phyloP scores from a whole-genome alignment of 2,888 invertebrate genomes.

The Orthosia incerta region DNA sequence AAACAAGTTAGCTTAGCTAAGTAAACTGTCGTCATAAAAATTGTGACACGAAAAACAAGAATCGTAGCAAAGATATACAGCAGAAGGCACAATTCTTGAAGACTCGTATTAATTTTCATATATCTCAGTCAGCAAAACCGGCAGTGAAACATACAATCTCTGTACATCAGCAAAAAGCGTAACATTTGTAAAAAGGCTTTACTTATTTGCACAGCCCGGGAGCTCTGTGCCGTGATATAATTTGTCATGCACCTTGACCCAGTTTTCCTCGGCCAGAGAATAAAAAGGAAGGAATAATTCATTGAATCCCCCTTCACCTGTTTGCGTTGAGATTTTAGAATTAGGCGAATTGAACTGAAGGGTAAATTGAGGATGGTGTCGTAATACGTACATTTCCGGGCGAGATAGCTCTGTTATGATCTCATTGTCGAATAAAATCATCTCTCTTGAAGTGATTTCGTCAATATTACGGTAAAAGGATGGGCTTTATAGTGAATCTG shows the following conservation, averaged over 20 bases:
- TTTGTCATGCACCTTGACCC: constrained; percentile 84
- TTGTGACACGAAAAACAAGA: constrained; percentile 1
- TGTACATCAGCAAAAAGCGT: constrained; percentile 72
- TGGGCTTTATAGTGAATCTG: constrained; percentile 36
- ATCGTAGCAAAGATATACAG: neutral
- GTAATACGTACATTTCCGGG: constrained; percentile 47
- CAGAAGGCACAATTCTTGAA: constrained; percentile 46
- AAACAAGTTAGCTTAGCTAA: neutral
- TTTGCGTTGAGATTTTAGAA: constrained; percentile 71
- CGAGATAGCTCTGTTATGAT: constrained; percentile 34
- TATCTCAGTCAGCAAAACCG: constrained; percentile 58
- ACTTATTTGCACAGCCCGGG: constrained; percentile 79
- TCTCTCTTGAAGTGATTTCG: constrained; percentile 39
- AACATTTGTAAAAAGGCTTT: constrained; percentile 79
- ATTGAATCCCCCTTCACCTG: constrained; percentile 68
- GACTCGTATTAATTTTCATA: constrained; percentile 62
- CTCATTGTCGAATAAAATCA: constrained; percentile 45
- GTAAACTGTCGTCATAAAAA: neutral
- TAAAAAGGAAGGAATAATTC: constrained; percentile 73
- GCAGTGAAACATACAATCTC: constrained; percentile 65
- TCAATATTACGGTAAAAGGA: constrained; percentile 30
- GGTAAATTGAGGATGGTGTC: constrained; percentile 56
- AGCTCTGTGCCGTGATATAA: constrained; percentile 77
- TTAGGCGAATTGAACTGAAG: constrained; percentile 61
- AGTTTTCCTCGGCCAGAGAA: constrained; percentile 65